Percentiles rank a stretch among this genome's conserved stretches.
Conservation (phyloP, 1,140 invertebrate species). For the Branchinecta lynchi region DNA sequence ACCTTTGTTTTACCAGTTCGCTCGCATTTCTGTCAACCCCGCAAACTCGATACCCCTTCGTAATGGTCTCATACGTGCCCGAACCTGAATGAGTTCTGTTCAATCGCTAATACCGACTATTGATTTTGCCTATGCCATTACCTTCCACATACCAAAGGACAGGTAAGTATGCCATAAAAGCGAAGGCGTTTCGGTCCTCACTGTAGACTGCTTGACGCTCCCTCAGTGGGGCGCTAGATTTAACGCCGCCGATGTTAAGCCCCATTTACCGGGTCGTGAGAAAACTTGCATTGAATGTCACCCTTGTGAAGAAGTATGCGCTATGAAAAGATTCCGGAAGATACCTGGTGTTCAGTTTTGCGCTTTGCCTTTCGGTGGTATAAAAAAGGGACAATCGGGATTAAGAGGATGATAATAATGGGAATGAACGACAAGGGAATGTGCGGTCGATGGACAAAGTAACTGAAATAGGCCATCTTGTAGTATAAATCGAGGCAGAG, state of each 20-base stretch:
- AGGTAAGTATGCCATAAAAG: background rate
- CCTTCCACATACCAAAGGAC: background rate
- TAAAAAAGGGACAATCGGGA: background rate
- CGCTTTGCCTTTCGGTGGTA: background rate
- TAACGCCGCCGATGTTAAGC: background rate
- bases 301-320: background rate
- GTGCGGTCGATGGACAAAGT: background rate
- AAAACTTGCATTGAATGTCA: background rate
- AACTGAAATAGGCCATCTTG: too few species aligned
- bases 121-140: background rate
- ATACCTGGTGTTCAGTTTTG: background rate
- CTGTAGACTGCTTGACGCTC: conserved; percentile 5
- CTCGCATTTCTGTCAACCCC: too few species aligned
- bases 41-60: too few species aligned
- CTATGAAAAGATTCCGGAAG: background rate
- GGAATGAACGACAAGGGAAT: background rate
- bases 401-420: background rate
- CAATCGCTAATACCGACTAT: too few species aligned
- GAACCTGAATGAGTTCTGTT: too few species aligned
- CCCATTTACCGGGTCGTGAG: conserved; percentile 6
- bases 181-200: background rate
- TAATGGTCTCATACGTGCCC: too few species aligned
- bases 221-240: background rate
- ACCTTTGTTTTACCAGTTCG: too few species aligned
- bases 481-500: too few species aligned